Conservation (phyloP, 2,797 vertebrate genomes). For the Sebastes ruberrimus region DNA sequence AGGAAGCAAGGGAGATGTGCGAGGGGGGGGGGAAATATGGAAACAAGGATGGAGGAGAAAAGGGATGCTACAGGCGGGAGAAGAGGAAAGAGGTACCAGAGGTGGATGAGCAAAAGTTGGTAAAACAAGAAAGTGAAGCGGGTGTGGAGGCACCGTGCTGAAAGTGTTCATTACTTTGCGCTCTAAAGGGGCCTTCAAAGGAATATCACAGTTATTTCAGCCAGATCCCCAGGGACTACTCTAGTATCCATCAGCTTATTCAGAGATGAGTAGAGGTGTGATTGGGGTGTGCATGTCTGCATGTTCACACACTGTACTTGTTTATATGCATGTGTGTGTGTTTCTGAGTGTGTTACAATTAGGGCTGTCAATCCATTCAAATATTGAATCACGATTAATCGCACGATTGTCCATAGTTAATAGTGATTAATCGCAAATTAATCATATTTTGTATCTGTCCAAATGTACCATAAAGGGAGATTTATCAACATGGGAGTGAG, state of each 20-base stretch:
- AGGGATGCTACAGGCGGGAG: constrained; percentile 43
- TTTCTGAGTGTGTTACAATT: neutral
- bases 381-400: too few species aligned
- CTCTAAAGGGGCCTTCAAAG: constrained; percentile 50
- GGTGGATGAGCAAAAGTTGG: constrained; percentile 33
- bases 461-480: too few species aligned
- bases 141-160: constrained; percentile 11
- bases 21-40: constrained; percentile 22
- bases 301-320: constrained; percentile 14
- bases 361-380: too few species aligned
- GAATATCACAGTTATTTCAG: constrained; percentile 70
- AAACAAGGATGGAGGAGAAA: constrained; percentile 28
- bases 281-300: constrained; percentile 33
- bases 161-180: constrained; percentile 57
- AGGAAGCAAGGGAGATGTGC: constrained; percentile 28
- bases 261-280: constrained; percentile 44
- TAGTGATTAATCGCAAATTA: too few species aligned
- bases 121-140: constrained; percentile 34
- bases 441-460: too few species aligned
- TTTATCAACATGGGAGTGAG: too few species aligned
- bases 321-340: neutral
- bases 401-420: too few species aligned
- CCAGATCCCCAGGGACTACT: constrained; percentile 39
- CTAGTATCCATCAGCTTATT: constrained; percentile 33
- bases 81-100: constrained; percentile 14